These are phyloP conservation scores for Heteractis magnifica DNA, from an alignment of 92 coral and sea anemone species.

Conservation along the genomic window DNA sequence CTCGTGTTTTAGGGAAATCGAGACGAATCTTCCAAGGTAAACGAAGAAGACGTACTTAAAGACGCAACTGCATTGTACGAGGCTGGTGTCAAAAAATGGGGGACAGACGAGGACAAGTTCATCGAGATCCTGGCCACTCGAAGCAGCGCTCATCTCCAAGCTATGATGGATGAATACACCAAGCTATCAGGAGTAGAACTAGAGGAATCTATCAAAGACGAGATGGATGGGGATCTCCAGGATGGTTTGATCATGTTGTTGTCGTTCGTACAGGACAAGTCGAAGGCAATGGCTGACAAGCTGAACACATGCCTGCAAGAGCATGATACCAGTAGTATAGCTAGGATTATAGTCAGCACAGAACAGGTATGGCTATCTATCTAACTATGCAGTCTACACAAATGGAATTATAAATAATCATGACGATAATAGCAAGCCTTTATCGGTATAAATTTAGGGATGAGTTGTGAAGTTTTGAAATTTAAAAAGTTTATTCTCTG, in stretches of 20 bases:
- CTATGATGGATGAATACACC: too few species aligned
- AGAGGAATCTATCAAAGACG: conserved; percentile 31
- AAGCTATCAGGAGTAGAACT: background rate
- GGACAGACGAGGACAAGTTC: conserved; percentile 42
- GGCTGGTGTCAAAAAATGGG: conserved; percentile 76
- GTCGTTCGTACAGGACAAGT: conserved; percentile 39
- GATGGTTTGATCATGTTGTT: conserved; percentile 72
- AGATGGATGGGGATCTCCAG: conserved; percentile 67
- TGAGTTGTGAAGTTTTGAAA: background rate
- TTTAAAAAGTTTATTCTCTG: background rate
- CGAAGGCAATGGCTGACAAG: conserved; percentile 64
- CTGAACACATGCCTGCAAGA: conserved; percentile 56
- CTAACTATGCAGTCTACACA: too few species aligned
- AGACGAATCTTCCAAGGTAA: conserved; percentile 35
- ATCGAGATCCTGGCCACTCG: too few species aligned
- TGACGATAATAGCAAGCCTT: too few species aligned
- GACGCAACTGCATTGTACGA: conserved; percentile 53
- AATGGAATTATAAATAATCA: too few species aligned
- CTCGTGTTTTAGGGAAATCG: conserved; percentile 38
- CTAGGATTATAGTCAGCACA: conserved; percentile 57
- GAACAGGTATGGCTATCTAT: conserved; percentile 21
- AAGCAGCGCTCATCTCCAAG: too few species aligned
- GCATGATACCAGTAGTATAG: conserved; percentile 49
- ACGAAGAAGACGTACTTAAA: conserved; percentile 28
- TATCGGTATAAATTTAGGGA: background rate